Conservation (phyloP, 2,797 vertebrate genomes). For the Syngnathus rostellatus region DNA sequence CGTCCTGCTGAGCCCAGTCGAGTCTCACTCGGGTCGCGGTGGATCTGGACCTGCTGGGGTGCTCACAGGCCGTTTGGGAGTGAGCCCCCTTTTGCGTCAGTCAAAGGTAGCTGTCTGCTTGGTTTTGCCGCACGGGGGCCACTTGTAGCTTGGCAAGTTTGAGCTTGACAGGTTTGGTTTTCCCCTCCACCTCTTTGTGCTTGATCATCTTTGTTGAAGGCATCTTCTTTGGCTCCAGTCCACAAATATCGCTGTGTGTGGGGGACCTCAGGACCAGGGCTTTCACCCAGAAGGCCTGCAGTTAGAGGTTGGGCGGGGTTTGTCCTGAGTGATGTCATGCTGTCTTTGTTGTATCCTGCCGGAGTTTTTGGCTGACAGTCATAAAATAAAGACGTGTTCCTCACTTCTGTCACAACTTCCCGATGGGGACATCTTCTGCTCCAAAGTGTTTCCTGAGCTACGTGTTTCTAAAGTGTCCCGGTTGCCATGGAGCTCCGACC, state of each 20-base stretch:
- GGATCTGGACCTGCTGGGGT: constrained; percentile 25
- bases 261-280: too few species aligned
- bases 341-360: too few species aligned
- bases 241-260: not conserved
- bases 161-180: not conserved
- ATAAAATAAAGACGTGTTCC: too few species aligned
- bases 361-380: too few species aligned
- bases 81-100: constrained; percentile 5
- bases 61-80: not conserved
- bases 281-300: too few species aligned
- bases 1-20: not conserved
- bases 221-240: constrained; percentile 32
- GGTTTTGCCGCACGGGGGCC: constrained; percentile 21
- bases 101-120: constrained; percentile 46
- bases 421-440: not conserved
- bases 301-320: too few species aligned
- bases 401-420: too few species aligned
- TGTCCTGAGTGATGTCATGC: too few species aligned
- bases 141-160: constrained; percentile 1
- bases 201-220: constrained; percentile 34
- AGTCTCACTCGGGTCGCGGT: constrained; percentile 8
- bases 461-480: not conserved
- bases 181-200: constrained; percentile 1
- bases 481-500: constrained; percentile 38
- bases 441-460: not conserved